Conservation (phyloP, 2,797 vertebrate genomes). For the Diceros bicornis region DNA sequence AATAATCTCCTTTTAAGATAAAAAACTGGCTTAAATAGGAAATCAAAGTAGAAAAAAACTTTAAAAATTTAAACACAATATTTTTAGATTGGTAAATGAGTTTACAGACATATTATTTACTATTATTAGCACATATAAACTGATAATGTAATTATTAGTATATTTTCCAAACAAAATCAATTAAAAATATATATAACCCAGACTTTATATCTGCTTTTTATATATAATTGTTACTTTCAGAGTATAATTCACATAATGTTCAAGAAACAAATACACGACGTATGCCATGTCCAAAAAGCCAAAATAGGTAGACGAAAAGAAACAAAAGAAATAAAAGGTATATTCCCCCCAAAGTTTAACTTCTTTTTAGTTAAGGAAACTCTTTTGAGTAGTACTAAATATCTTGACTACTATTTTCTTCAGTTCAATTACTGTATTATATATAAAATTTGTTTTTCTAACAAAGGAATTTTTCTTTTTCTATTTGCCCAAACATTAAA, state of each 20-base stretch:
- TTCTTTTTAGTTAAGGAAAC: conserved; percentile 45
- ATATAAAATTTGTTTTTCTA: conserved; percentile 48
- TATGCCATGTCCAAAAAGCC: conserved; percentile 27
- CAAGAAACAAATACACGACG: conserved; percentile 45
- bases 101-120: not conserved
- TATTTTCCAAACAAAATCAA: conserved; percentile 45
- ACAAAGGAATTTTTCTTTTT: conserved; percentile 49
- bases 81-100: conserved; percentile 55
- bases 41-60: conserved; percentile 38
- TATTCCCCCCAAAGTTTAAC: not conserved
- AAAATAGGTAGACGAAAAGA: conserved; percentile 59
- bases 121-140: conserved; percentile 43
- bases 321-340: conserved; percentile 43
- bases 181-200: not conserved
- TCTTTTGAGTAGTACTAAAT: conserved; percentile 52
- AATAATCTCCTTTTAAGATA: conserved; percentile 49
- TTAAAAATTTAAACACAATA: conserved; percentile 41
- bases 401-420: conserved; percentile 1
- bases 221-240: conserved; percentile 19
- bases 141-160: conserved; percentile 52
- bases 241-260: conserved; percentile 44
- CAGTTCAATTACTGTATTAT: conserved; percentile 22
- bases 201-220: conserved; percentile 28
- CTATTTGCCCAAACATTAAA: conserved; percentile 53
- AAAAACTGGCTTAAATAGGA: conserved; percentile 43